phyloP scores from a whole-genome alignment of 2,888 invertebrate genomes.

The Andrena minutula region DNA sequence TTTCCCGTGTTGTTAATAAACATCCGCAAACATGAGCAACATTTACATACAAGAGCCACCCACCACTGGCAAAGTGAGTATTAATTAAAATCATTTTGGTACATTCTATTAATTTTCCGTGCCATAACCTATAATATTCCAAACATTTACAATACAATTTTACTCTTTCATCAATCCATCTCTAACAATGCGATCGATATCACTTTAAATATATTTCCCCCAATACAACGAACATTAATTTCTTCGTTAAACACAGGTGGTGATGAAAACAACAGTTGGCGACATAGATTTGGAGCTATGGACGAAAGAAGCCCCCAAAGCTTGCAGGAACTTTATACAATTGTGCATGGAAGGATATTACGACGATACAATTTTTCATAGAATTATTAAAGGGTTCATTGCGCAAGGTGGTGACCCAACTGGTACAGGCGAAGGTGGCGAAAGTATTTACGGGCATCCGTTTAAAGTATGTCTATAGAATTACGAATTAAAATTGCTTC shows the following conservation, averaged over 20 bases:
- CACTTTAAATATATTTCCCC: slow-evolving; percentile 8
- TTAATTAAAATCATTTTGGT: slow-evolving; percentile 34
- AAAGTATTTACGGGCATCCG: slow-evolving; percentile 96
- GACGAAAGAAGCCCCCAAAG: slow-evolving; percentile 98
- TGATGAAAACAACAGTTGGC: slow-evolving; percentile 96
- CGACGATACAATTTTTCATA: slow-evolving; percentile 95
- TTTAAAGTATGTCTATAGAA: slow-evolving; percentile 90
- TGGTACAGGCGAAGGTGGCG: slow-evolving; percentile 97
- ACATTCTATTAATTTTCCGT: background rate
- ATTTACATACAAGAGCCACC: slow-evolving; percentile 99
- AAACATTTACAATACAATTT: background rate
- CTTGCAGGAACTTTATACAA: slow-evolving; percentile 97
- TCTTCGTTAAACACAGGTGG: slow-evolving; percentile 88
- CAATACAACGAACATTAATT: slow-evolving; percentile 1
- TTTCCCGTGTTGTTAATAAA: background rate
- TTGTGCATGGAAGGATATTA: slow-evolving; percentile 98
- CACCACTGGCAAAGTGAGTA: slow-evolving; percentile 95
- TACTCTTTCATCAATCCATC: background rate
- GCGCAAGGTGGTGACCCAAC: slow-evolving; percentile 99
- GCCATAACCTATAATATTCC: slow-evolving; percentile 17
- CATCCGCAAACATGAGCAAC: slow-evolving; percentile 92
- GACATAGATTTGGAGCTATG: slow-evolving; percentile 99
- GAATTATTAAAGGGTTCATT: slow-evolving; percentile 97
- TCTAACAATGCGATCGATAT: background rate
- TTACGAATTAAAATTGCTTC: background rate